Base-by-base conservation (phyloP, 2,113 vertebrate genomes). In the Guaruba guarouba region DNA sequence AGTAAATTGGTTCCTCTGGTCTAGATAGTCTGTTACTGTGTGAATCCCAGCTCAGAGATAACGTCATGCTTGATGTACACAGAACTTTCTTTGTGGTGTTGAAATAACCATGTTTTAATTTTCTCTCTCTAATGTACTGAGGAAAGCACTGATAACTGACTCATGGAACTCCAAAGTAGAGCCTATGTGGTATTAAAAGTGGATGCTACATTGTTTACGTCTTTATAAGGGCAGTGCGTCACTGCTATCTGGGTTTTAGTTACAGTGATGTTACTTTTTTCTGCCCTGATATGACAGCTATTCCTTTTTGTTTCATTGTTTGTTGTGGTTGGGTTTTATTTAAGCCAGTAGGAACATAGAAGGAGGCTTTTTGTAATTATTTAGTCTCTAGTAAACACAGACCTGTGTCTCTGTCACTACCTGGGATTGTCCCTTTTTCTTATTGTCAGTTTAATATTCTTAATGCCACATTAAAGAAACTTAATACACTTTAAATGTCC, bases 51-150 rank as follows among this genome's bases (percentile, higher is more conserved):
- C 55, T 92, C 46, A 69, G 54, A 70, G 61, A 59, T 25, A n/a
- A 44, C 39, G 67, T 66, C 43, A 68, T 62, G 29, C 44, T 43
- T 79, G 28, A 59, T 75, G n/a, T 57, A 81, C 77, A 69, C 7
- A 75, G 68, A 79, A 57, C 28, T 67, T 49, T 54, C 14, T 55
- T 80, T 39, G 18, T 63, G 54, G 82, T 91, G 86, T 57, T 91
- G 63, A 84, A 66, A 59, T 92, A 41, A 81, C 49, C 17, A 17
- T 88, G 48, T 54, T 88, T 94, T 83, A 92, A 84, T 93, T 92
- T 79, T 86, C 17, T 71, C 52, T 57, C 35, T 88, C 12, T 82
- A 59, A 51, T 59, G 55, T 69, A 33, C 61, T 46, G 25, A 84
- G 80, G 55, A 91, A 86, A 82, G 39, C 25, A 13, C 18, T 55